These are phyloP conservation scores for Potorous gilbertii DNA, from an alignment of 2,797 vertebrate genomes.

Conservation along the genomic window DNA sequence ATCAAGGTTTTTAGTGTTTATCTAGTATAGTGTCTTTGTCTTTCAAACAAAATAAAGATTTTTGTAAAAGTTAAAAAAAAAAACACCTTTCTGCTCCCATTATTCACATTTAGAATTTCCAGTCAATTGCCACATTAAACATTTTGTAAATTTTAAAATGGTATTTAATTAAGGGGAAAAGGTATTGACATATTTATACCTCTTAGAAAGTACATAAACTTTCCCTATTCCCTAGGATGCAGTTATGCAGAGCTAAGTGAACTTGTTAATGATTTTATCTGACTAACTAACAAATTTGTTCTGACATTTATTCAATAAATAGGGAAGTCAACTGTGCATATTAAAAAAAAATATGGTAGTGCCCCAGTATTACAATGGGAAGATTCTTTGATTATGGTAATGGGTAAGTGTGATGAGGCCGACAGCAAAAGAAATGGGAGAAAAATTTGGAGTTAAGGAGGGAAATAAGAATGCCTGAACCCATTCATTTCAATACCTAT, in stretches of 20 bases:
- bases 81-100: conserved; percentile 6
- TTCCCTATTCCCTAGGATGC: not conserved
- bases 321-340: not conserved
- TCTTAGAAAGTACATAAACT: not conserved
- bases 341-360: conserved; percentile 24
- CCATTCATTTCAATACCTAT: not conserved
- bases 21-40: not conserved
- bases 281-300: conserved; percentile 16
- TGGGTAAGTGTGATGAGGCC: not conserved
- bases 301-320: conserved; percentile 15
- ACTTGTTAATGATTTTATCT: conserved; percentile 21
- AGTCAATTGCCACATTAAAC: conserved; percentile 10
- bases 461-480: not conserved
- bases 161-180: not conserved
- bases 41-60: conserved; percentile 11
- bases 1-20: not conserved
- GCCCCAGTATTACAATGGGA: not conserved
- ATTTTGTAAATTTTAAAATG: conserved; percentile 42
- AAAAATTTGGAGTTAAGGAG: conserved; percentile 11
- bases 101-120: conserved; percentile 11
- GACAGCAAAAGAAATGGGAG: not conserved
- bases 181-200: not conserved
- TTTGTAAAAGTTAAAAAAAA: not conserved
- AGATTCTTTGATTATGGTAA: conserved; percentile 19
- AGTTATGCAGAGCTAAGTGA: conserved; percentile 14